Percentiles rank a stretch among this genome's conserved stretches.
Conservation (phyloP, 2,113 vertebrate species). For the Romanogobio albipinnatus region DNA sequence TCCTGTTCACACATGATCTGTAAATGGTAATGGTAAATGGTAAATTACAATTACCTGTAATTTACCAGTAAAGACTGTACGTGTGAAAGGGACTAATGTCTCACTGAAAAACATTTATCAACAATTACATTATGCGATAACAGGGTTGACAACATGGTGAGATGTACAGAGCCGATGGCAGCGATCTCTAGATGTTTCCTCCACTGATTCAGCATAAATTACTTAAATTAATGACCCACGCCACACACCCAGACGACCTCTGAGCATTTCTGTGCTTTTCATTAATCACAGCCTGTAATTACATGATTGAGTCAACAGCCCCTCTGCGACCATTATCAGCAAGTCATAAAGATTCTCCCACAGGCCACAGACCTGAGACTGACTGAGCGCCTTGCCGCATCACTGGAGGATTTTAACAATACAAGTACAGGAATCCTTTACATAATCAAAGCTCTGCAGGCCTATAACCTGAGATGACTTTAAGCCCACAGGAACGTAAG, state of each 20-base stretch:
- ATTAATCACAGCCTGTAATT: slow-evolving; percentile 23
- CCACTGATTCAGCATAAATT: neutral
- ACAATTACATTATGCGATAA: neutral
- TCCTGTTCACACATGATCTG: no score
- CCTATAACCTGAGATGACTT: slow-evolving; percentile 2
- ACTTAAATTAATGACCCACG: neutral
- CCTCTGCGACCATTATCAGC: slow-evolving; percentile 13
- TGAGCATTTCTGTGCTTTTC: neutral
- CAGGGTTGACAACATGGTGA: neutral
- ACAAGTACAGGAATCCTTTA: neutral
- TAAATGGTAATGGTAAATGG: no score
- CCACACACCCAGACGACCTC: neutral
- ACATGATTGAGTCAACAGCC: slow-evolving; percentile 11
- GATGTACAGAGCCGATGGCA: neutral
- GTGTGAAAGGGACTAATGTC: no score
- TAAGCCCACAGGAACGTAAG: neutral
- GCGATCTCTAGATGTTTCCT: neutral
- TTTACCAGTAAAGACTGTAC: no score
- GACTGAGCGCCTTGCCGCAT: neutral
- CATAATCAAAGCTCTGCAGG: slow-evolving; percentile 4
- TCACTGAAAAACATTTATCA: neutral
- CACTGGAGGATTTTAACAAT: neutral
- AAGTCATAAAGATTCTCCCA: neutral
- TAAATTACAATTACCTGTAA: no score
- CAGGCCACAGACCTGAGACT: slow-evolving; percentile 18